A percentile compares a stretch with the other conserved stretches of the same genome.
Evolutionary conservation across 2,888 invertebrate genomes (phyloP).

Genomic region (Dysmachus trigonus): DNA sequence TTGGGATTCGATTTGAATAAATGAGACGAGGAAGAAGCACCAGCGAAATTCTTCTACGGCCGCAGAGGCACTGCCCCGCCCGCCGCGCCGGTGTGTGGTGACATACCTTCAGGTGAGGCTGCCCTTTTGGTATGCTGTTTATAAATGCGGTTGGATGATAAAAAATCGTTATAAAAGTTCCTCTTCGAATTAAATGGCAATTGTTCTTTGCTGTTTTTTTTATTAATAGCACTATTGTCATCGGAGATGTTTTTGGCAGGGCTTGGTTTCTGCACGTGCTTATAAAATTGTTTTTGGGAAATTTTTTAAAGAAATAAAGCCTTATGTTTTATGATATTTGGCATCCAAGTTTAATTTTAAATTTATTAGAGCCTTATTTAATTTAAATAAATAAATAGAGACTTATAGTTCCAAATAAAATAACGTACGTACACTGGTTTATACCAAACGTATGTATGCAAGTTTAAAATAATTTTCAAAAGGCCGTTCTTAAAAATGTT

Average conservation of each 20-base stretch:
- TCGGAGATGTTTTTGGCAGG: not conserved
- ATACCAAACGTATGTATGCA: no score
- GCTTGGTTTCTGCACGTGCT: not conserved
- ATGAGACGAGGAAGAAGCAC: constrained; percentile 1
- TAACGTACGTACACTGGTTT: no score
- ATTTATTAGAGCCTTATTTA: no score
- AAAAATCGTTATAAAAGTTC: constrained; percentile 14
- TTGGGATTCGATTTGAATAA: constrained; percentile 36
- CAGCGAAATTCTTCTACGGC: constrained; percentile 5
- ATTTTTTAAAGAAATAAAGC: not conserved
- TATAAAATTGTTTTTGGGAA: not conserved
- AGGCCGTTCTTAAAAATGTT: no score
- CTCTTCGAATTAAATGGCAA: not conserved
- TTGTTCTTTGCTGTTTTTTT: not conserved
- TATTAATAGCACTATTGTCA: not conserved
- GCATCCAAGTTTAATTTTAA: no score
- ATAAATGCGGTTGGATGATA: not conserved
- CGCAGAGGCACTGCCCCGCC: not conserved
- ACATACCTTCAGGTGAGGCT: constrained; percentile 35
- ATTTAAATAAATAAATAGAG: no score
- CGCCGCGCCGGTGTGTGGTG: no score
- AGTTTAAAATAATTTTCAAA: no score
- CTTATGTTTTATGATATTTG: not conserved
- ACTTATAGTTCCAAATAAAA: no score
- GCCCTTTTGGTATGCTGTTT: constrained; percentile 28